phyloP scores from a whole-genome alignment of 2,888 invertebrate species.

The Ectemnius continuus region DNA sequence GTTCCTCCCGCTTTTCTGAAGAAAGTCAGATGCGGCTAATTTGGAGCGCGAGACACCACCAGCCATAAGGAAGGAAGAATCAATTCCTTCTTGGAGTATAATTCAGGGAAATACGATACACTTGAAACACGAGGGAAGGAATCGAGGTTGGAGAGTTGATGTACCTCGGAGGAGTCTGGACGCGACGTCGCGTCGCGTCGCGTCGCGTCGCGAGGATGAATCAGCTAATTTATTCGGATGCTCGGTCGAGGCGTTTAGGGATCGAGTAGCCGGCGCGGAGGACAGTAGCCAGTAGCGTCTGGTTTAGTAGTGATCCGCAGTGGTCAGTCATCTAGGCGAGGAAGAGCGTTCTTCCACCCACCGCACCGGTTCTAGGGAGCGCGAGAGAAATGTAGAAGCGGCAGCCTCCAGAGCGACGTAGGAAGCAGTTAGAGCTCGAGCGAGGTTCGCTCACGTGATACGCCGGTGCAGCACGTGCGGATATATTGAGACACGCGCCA shows the following conservation, averaged over 20 bases:
- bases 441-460: conserved; percentile 48
- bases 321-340: conserved; percentile 6
- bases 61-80: no score
- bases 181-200: no score
- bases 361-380: background rate
- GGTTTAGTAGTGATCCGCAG: no score
- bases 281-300: background rate
- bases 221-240: conserved; percentile 71
- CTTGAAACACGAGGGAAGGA: background rate
- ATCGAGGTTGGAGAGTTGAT: conserved; percentile 44
- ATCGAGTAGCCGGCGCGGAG: background rate
- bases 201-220: conserved; percentile 57
- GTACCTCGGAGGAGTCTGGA: conserved; percentile 46
- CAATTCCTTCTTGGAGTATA: no score
- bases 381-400: no score
- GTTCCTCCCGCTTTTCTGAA: no score
- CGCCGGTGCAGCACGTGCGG: conserved; percentile 65
- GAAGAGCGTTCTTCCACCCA: conserved; percentile 45
- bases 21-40: no score
- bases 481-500: conserved; percentile 78
- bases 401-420: conserved; percentile 14
- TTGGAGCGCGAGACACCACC: no score
- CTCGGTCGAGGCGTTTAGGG: conserved; percentile 22
- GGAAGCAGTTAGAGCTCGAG: conserved; percentile 34
- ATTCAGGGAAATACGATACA: no score